Percentiles rank a stretch among this genome's conserved stretches.
phyloP scores from a whole-genome alignment of 2,797 vertebrate genomes.

The Macropodus opercularis region DNA sequence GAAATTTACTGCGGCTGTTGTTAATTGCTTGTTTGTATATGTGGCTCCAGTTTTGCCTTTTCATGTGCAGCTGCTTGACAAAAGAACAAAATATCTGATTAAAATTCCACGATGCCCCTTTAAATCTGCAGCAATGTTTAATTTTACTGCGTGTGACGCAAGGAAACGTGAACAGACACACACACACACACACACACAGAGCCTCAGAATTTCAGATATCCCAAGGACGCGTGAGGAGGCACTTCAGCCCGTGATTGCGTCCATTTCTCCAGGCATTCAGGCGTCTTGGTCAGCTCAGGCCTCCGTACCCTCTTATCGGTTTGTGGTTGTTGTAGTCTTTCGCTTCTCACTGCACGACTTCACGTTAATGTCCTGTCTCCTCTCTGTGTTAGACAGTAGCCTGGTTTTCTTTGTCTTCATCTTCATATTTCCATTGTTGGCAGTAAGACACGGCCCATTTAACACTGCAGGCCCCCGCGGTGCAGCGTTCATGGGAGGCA shows the following conservation, averaged over 20 bases:
- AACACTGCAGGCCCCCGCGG: constrained; percentile 32
- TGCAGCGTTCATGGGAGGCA: background rate
- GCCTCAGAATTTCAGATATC: constrained; percentile 20
- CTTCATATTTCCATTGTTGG: constrained; percentile 24
- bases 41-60: background rate
- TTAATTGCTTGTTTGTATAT: background rate
- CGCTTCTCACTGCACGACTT: background rate
- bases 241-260: constrained; percentile 33
- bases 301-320: background rate
- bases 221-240: constrained; percentile 12
- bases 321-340: background rate
- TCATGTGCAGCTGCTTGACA: background rate
- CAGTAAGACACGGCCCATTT: constrained; percentile 45
- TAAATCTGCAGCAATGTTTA: too few relatives aligned
- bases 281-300: constrained; percentile 2
- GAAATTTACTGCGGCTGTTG: background rate
- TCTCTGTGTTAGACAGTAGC: constrained; percentile 24
- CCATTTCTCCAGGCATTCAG: constrained; percentile 17
- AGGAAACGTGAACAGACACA: background rate
- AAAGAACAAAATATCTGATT: background rate
- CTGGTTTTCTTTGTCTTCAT: constrained; percentile 15
- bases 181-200: background rate
- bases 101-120: too few relatives aligned
- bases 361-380: background rate
- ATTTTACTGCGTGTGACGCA: too few relatives aligned